phyloP scores from a whole-genome alignment of 2,888 invertebrate genomes.

The Timema podura region DNA sequence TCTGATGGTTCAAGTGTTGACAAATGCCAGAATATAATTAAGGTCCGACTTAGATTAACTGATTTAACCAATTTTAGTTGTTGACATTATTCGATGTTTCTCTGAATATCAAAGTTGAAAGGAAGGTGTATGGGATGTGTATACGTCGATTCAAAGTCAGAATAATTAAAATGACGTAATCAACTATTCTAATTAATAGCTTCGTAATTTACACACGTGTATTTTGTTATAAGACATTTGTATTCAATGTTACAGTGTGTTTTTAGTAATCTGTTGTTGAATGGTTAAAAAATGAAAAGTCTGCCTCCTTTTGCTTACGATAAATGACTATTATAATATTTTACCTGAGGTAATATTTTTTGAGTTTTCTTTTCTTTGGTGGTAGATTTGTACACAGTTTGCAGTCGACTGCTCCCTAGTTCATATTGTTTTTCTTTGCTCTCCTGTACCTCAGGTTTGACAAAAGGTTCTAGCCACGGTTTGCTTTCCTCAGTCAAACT shows the following conservation, averaged over 20 bases:
- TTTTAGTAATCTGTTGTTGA: not conserved
- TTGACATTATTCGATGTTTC: too few relatives aligned
- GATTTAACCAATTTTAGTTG: too few relatives aligned
- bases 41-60: too few relatives aligned
- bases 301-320: not conserved
- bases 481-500: slow-evolving; percentile 27
- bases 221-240: too few relatives aligned
- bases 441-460: slow-evolving; percentile 21
- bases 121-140: too few relatives aligned
- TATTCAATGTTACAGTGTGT: not conserved
- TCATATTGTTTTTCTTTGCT: slow-evolving; percentile 20
- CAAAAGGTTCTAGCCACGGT: slow-evolving; percentile 22
- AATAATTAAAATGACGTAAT: not conserved
- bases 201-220: too few relatives aligned
- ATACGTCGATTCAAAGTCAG: not conserved
- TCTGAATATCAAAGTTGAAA: too few relatives aligned
- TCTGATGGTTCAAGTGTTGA: not conserved
- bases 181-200: not conserved
- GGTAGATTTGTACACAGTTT: slow-evolving; percentile 26
- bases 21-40: not conserved
- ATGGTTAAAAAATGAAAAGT: not conserved
- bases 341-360: slow-evolving; percentile 27
- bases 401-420: slow-evolving; percentile 18
- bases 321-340: not conserved
- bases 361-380: slow-evolving; percentile 18